Conservation (phyloP, 2,113 vertebrate species). For the Syrmaticus mikado region DNA sequence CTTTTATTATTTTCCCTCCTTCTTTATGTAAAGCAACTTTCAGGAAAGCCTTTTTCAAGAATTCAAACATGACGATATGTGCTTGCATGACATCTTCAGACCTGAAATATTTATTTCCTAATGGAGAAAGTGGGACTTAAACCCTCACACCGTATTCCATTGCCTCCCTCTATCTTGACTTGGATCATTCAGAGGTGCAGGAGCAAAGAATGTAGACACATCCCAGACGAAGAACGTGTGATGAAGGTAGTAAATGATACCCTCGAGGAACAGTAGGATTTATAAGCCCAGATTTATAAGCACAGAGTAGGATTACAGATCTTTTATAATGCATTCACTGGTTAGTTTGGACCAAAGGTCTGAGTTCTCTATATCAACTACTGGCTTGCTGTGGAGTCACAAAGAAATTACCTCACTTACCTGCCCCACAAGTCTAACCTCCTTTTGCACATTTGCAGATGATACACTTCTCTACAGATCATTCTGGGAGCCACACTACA, state of each 20-base stretch:
- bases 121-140: neutral
- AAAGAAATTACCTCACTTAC: neutral
- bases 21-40: neutral
- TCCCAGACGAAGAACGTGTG: neutral
- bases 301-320: neutral
- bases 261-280: neutral
- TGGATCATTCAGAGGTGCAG: neutral
- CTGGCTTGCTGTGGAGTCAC: neutral
- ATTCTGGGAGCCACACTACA: neutral
- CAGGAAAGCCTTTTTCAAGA: neutral
- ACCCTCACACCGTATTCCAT: neutral
- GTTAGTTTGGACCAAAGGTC: neutral
- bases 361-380: neutral
- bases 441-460: neutral
- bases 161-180: neutral
- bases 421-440: neutral
- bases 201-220: neutral
- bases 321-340: neutral
- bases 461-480: neutral
- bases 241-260: neutral
- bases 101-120: neutral
- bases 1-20: neutral
- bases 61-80: neutral
- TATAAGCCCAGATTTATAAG: neutral
- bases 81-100: neutral